Conservation (phyloP, 2,888 invertebrate genomes). For the Brachynemurus nebulosus region DNA sequence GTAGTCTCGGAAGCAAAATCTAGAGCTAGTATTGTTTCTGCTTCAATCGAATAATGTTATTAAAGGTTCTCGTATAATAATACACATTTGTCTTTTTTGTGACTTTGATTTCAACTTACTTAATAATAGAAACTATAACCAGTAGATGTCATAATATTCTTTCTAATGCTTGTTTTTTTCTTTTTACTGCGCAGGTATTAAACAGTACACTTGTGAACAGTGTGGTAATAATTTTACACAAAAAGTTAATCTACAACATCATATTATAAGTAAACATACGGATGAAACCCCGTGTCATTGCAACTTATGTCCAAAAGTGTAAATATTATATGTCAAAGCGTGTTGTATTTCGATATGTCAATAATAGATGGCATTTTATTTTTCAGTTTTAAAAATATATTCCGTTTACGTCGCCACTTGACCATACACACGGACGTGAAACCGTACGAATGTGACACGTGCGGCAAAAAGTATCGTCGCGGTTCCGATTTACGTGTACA, state of each 20-base stretch:
- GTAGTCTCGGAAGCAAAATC: no score
- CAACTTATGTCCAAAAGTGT: neutral
- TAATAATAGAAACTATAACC: no score
- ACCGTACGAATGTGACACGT: neutral
- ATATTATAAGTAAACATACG: constrained; percentile 24
- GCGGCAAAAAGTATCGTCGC: neutral
- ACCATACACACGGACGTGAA: neutral
- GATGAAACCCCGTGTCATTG: neutral
- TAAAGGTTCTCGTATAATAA: no score
- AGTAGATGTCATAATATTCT: no score
- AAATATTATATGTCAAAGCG: neutral
- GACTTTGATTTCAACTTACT: no score
- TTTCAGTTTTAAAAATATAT: neutral
- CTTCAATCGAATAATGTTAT: no score
- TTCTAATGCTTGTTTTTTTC: no score
- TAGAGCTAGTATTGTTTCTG: no score
- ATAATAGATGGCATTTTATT: neutral
- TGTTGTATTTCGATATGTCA: no score
- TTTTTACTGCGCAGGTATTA: constrained; percentile 27
- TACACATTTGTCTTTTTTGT: no score
- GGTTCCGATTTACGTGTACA: neutral
- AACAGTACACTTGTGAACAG: constrained; percentile 34
- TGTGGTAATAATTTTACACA: constrained; percentile 34
- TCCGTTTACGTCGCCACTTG: neutral
- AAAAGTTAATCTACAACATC: constrained; percentile 42